phyloP scores from a whole-genome alignment of 2,797 vertebrate genomes.

The Macrochelys suwanniensis region DNA sequence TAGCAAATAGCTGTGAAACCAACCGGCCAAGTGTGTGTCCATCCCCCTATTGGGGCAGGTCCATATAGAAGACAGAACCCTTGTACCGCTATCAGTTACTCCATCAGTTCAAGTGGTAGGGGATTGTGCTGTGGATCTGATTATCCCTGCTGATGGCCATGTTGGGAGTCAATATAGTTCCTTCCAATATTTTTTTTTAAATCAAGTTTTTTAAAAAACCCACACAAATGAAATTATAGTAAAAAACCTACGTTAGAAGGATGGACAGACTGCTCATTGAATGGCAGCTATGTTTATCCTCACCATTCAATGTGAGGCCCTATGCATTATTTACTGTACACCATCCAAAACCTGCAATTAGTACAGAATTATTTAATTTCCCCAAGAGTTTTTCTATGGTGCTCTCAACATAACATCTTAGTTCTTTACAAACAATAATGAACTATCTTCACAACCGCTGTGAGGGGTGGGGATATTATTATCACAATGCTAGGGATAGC shows the following conservation, averaged over 20 bases:
- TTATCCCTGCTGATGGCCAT: background rate
- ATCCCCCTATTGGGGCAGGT: constrained; percentile 63
- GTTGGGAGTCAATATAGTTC: fast-evolving
- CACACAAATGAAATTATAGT: background rate
- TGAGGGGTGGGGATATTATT: background rate
- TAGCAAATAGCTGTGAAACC: background rate
- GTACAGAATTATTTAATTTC: background rate
- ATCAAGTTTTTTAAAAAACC: too few species aligned
- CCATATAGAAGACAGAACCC: background rate
- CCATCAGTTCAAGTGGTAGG: fast-evolving
- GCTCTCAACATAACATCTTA: background rate
- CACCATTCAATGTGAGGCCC: background rate
- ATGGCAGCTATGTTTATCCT: background rate
- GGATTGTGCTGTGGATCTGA: background rate
- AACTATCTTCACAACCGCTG: background rate
- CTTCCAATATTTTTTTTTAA: too few species aligned
- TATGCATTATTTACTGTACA: background rate
- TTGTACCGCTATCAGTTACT: fast-evolving
- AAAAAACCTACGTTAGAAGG: background rate
- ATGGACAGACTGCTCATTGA: background rate
- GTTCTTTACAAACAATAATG: background rate
- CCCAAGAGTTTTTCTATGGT: background rate
- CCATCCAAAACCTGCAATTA: background rate
- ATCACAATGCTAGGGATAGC: background rate
- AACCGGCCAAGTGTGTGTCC: background rate